Percentiles rank a stretch among this genome's conserved stretches.
Conservation (phyloP, 2,113 vertebrate species). For the Mormyrus iriodes region DNA sequence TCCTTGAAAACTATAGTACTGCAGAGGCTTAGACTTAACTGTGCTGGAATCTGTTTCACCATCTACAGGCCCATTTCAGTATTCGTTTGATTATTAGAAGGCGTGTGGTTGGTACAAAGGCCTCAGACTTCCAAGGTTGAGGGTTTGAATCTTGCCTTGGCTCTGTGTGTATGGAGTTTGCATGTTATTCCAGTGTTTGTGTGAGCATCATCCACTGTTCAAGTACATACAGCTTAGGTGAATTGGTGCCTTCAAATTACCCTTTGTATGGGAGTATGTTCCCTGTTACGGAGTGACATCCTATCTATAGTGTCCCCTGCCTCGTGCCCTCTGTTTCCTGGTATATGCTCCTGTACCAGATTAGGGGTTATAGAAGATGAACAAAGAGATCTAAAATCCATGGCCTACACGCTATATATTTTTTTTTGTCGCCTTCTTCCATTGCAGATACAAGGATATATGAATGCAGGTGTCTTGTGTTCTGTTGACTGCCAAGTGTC, state of each 20-base stretch:
- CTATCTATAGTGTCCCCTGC: neutral
- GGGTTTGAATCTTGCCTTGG: neutral
- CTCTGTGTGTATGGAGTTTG: neutral
- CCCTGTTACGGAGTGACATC: neutral
- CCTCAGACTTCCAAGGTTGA: neutral
- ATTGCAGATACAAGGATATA: neutral
- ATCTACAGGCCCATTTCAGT: neutral
- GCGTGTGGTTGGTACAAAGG: neutral
- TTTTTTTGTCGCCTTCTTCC: neutral
- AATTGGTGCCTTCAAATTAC: neutral
- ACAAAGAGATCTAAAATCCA: neutral
- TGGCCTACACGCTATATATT: neutral
- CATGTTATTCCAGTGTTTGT: neutral
- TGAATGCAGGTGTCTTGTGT: neutral
- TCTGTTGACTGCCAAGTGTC: neutral
- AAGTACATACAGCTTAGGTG: neutral
- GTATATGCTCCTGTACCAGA: neutral
- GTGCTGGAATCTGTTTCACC: neutral
- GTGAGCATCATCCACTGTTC: neutral
- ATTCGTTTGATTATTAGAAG: neutral
- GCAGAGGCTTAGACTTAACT: neutral
- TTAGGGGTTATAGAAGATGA: neutral
- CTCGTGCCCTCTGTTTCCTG: no score
- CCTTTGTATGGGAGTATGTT: neutral
- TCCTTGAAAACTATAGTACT: neutral